Percentiles rank a stretch among this genome's conserved stretches.
Conservation (phyloP, 2,888 invertebrate genomes). For the Chalcis sispes region DNA sequence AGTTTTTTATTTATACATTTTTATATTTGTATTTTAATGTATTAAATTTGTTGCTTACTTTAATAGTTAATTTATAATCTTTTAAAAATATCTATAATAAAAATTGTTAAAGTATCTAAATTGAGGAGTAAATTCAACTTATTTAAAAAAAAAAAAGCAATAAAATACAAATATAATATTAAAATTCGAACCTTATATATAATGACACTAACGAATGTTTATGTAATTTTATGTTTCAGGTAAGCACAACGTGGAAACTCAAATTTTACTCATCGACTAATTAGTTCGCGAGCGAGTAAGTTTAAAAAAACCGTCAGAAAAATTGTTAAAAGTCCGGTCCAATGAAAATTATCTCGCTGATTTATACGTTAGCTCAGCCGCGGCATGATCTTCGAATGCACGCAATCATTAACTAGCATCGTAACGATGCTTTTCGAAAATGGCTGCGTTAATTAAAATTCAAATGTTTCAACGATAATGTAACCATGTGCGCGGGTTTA, state of each 20-base stretch:
- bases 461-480: constrained; percentile 63
- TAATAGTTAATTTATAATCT: too few species aligned
- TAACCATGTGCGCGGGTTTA: constrained; percentile 24
- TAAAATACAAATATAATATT: neutral
- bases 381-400: constrained; percentile 60
- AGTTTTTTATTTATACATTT: too few species aligned
- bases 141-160: neutral
- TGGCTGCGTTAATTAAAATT: constrained; percentile 66
- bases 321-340: constrained; percentile 34
- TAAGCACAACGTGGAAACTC: constrained; percentile 60
- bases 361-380: constrained; percentile 3
- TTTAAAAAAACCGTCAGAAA: constrained; percentile 40
- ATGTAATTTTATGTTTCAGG: constrained; percentile 62
- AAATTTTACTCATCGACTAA: constrained; percentile 25
- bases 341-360: constrained; percentile 23
- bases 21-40: too few species aligned
- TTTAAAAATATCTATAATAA: too few species aligned
- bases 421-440: constrained; percentile 61
- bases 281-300: constrained; percentile 41
- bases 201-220: constrained; percentile 15
- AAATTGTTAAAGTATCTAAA: too few species aligned
- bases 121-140: too few species aligned
- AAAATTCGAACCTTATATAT: too few species aligned
- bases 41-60: too few species aligned
- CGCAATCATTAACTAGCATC: constrained; percentile 65